Conservation (phyloP, 2,888 invertebrate species). For the Zhuqinia jingwanae region DNA sequence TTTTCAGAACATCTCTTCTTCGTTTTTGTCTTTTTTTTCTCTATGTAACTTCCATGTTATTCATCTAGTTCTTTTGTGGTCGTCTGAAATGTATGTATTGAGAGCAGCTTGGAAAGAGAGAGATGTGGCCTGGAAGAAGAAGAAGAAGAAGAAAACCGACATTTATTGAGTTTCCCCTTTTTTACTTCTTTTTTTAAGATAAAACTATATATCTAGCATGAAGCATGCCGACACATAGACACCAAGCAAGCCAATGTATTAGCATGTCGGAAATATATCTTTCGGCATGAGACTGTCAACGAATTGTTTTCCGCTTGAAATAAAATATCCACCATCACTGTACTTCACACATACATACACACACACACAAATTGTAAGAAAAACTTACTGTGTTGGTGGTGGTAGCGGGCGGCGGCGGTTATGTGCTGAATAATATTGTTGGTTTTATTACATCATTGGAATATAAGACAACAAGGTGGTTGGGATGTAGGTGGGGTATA, state of each 20-base stretch:
- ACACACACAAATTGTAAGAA: not conserved
- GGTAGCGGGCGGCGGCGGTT: too few relatives aligned
- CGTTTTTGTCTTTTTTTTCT: slow-evolving; percentile 27
- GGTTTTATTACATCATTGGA: slow-evolving; percentile 42
- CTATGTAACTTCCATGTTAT: slow-evolving; percentile 17
- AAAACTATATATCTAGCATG: not conserved
- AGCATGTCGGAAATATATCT: slow-evolving; percentile 67
- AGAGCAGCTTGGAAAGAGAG: slow-evolving; percentile 37
- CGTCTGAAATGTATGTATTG: slow-evolving; percentile 42
- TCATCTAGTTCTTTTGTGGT: slow-evolving; percentile 50
- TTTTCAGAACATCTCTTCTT: slow-evolving; percentile 37
- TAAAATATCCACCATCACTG: slow-evolving; percentile 62
- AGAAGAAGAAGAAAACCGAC: slow-evolving; percentile 56
- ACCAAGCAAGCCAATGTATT: slow-evolving; percentile 1
- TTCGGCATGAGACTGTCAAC: slow-evolving; percentile 67
- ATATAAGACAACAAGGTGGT: slow-evolving; percentile 14
- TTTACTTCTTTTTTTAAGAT: slow-evolving; percentile 9
- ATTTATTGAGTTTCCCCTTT: slow-evolving; percentile 70
- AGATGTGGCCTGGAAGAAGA: slow-evolving; percentile 28
- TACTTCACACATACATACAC: not conserved
- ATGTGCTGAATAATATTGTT: slow-evolving; percentile 41
- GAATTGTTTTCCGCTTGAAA: slow-evolving; percentile 70
- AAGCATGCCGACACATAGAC: not conserved
- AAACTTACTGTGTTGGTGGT: not conserved
- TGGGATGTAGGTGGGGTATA: not conserved